phyloP scores from a whole-genome alignment of 2,888 invertebrate species.

The Rhabditoides inermis region DNA sequence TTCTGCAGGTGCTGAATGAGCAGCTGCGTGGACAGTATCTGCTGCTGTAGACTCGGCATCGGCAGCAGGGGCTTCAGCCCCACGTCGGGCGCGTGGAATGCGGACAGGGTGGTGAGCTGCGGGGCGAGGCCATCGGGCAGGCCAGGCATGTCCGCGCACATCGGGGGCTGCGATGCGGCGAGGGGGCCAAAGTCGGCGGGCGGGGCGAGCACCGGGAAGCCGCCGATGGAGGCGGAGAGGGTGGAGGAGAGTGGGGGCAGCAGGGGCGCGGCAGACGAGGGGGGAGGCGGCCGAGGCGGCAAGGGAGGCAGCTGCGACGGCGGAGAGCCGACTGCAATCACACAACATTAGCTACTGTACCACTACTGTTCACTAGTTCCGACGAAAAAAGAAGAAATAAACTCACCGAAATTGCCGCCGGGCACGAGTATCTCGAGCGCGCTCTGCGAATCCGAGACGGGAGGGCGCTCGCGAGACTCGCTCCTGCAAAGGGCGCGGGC shows the following conservation, averaged over 20 bases:
- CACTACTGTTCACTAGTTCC: too few relatives aligned
- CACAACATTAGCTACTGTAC: too few relatives aligned
- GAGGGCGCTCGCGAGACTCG: too few relatives aligned
- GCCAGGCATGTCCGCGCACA: neutral
- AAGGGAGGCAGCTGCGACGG: too few relatives aligned
- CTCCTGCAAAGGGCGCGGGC: too few relatives aligned
- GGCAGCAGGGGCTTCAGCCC: constrained; percentile 2
- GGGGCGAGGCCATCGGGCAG: constrained; percentile 2
- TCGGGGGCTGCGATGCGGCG: constrained; percentile 17
- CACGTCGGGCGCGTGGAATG: constrained; percentile 7
- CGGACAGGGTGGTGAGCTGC: constrained; percentile 10
- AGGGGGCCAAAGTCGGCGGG: constrained; percentile 19
- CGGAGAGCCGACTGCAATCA: too few relatives aligned
- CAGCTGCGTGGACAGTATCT: constrained; percentile 16
- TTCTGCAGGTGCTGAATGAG: constrained; percentile 20
- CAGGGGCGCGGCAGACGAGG: constrained; percentile 4
- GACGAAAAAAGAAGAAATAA: neutral
- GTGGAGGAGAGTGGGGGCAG: constrained; percentile 2
- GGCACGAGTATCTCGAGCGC: too few relatives aligned
- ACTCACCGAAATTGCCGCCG: neutral
- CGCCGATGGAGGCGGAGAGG: constrained; percentile 11
- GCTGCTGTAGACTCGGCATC: constrained; percentile 7
- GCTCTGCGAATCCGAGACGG: too few relatives aligned
- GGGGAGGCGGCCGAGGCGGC: neutral
- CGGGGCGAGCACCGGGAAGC: constrained; percentile 14